Evolutionary conservation across 2,888 invertebrate species (phyloP), one percentile per base, ranked within the genome.

Genomic region (Petrolisthes manimaculis): DNA sequence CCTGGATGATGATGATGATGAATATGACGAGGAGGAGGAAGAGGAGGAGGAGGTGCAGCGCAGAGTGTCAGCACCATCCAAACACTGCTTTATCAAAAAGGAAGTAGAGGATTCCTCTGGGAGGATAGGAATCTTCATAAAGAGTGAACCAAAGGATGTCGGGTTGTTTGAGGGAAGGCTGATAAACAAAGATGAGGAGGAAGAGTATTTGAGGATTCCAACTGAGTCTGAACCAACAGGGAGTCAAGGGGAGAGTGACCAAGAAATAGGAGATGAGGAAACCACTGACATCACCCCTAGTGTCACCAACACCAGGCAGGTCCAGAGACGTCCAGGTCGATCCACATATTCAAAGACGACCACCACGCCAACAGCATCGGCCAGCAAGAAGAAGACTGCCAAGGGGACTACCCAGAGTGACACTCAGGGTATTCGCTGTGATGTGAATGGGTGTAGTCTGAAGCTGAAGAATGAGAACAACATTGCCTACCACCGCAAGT

Each of bases 401-500:
- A 86, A 81, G 74, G 75, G 54, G 37, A 74, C 56, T 6, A n/a
- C 51, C 6, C 54, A 61, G 9, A 75, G 82, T 56, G 82, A 86
- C 8, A 53, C 75, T n/a, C 56, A 71, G 37, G 85, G 89, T 8
- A 86, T 91, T 84, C 93, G 93, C 89, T 96, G 96, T 92, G 93
- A 93, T 55, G 92, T 95, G 9, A 93, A 94, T 80, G 93, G 93
- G 21, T 96, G 96, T 91, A 93, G 94, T 91, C 93, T 95, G 9
- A 93, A 94, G 77, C 93, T 96, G 90, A 94, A 94, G 91, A 94
- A 94, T 81, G 92, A 94, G 56, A 94, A 94, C 1, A 95, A 95
- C 91, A 93, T 96, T 89, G 93, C 94, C 4, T 95, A 95, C 92
- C 96, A 96, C 92, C 93, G 94, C 71, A 94, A 94, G 92, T 96